Percentiles rank a stretch among this genome's conserved stretches.
Evolutionary conservation across 1,140 invertebrate species (phyloP).

Genomic region (Solen grandis): DNA sequence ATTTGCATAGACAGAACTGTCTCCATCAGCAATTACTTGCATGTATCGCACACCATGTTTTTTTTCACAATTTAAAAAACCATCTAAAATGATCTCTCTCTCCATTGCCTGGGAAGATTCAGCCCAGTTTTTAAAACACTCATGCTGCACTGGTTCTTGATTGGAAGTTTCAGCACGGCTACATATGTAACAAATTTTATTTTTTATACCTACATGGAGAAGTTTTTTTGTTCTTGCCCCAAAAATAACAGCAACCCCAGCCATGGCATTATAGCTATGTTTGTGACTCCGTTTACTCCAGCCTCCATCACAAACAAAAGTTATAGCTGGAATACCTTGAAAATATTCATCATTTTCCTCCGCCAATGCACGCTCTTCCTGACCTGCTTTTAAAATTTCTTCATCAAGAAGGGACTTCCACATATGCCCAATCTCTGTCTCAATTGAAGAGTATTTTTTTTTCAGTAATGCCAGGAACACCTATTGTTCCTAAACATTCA

Average conservation of each 20-base stretch:
- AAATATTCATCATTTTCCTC: no score
- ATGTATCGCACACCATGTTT: slow-evolving; percentile 77
- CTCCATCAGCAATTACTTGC: slow-evolving; percentile 73
- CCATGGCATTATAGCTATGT: slow-evolving; percentile 43
- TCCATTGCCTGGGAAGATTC: slow-evolving; percentile 80
- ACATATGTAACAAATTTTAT: slow-evolving; percentile 77
- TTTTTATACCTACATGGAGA: slow-evolving; percentile 76
- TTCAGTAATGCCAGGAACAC: no score
- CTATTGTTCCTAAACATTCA: no score
- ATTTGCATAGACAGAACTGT: slow-evolving; percentile 75
- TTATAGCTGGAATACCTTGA: no score
- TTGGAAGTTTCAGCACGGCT: slow-evolving; percentile 16
- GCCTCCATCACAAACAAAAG: no score
- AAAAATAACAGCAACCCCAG: slow-evolving; percentile 71
- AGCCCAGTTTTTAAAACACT: slow-evolving; percentile 68
- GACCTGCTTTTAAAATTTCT: no score
- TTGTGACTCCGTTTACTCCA: slow-evolving; percentile 43
- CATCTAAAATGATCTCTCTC: slow-evolving; percentile 76
- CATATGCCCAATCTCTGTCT: no score
- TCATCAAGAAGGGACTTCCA: no score
- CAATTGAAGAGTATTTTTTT: no score
- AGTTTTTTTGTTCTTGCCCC: slow-evolving; percentile 76
- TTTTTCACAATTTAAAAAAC: slow-evolving; percentile 76
- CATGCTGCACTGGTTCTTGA: not conserved
- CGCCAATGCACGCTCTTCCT: no score